Evolutionary conservation across 64 coral and sea anemone genomes (phyloP).

Genomic region (Catalaphyllia jardinei): DNA sequence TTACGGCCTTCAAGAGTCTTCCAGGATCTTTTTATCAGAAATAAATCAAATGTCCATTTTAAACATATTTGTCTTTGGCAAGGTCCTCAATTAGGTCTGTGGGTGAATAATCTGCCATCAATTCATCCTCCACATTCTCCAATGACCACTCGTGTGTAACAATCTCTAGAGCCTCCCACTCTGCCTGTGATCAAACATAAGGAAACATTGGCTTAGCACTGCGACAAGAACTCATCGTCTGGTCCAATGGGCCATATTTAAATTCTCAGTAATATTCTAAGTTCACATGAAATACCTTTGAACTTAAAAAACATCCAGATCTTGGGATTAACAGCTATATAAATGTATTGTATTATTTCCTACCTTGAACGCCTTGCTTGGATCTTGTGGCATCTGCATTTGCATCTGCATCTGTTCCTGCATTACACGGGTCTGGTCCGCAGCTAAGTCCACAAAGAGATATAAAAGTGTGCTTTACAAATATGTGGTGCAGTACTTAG

Average conservation of each 20-base stretch:
- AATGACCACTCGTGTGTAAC: conserved; percentile 84
- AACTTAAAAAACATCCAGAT: no score
- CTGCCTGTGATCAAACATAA: conserved; percentile 62
- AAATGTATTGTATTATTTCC: no score
- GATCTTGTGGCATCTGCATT: conserved; percentile 99
- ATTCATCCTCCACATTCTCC: conserved; percentile 79
- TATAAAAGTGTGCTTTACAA: no score
- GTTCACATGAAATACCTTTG: no score
- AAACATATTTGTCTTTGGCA: conserved; percentile 97
- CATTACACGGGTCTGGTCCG: conserved; percentile 97
- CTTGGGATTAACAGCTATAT: background rate
- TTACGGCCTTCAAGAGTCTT: no score
- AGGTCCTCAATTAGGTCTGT: conserved; percentile 46
- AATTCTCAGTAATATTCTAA: no score
- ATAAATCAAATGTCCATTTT: background rate
- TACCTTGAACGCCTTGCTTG: conserved; percentile 99
- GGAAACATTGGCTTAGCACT: background rate
- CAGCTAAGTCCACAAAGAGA: conserved; percentile 55
- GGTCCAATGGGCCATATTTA: no score
- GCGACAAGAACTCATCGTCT: no score
- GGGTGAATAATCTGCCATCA: conserved; percentile 88
- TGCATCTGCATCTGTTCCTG: conserved; percentile 99
- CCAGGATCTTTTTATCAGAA: background rate
- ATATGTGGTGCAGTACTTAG: no score
- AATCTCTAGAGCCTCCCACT: conserved; percentile 99